phyloP scores from a whole-genome alignment of 1,140 invertebrate genomes.

The Phymastichus coffea region DNA sequence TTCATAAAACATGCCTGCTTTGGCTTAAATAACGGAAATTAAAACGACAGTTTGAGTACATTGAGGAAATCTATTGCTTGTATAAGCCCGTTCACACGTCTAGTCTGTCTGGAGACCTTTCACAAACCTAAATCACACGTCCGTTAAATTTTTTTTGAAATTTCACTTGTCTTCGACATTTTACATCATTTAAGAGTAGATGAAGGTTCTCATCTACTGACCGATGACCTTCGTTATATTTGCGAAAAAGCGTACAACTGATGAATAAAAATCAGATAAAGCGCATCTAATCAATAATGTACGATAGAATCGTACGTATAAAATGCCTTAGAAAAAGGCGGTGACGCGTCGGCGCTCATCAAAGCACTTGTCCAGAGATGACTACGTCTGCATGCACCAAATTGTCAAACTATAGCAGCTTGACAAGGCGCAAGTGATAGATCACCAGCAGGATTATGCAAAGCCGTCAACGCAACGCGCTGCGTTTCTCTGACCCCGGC shows the following conservation, averaged over 20 bases:
- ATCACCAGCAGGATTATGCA: slow-evolving; percentile 13
- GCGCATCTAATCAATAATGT: too few relatives aligned
- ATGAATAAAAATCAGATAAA: too few relatives aligned
- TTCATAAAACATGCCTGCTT: not conserved
- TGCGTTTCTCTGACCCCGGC: too few relatives aligned
- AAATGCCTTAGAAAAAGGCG: not conserved
- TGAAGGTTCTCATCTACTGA: too few relatives aligned
- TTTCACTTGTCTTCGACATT: too few relatives aligned
- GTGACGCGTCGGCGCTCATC: not conserved
- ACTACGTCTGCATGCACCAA: not conserved
- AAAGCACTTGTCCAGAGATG: not conserved
- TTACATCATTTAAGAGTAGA: too few relatives aligned
- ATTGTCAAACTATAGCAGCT: slow-evolving; percentile 12
- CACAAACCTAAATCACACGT: too few relatives aligned
- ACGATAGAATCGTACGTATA: too few relatives aligned
- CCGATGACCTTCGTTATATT: too few relatives aligned
- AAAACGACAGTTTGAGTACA: slow-evolving; percentile 9
- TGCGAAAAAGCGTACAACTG: too few relatives aligned
- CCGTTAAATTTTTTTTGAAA: too few relatives aligned
- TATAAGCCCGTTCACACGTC: slow-evolving; percentile 7
- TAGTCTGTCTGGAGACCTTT: not conserved
- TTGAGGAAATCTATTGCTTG: slow-evolving; percentile 9
- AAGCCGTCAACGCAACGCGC: not conserved
- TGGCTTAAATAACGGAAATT: slow-evolving; percentile 2
- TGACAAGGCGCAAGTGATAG: not conserved